These are phyloP conservation scores for Leptinotarsa juncta DNA, from an alignment of 2,888 invertebrate genomes.

Conservation along the genomic window DNA sequence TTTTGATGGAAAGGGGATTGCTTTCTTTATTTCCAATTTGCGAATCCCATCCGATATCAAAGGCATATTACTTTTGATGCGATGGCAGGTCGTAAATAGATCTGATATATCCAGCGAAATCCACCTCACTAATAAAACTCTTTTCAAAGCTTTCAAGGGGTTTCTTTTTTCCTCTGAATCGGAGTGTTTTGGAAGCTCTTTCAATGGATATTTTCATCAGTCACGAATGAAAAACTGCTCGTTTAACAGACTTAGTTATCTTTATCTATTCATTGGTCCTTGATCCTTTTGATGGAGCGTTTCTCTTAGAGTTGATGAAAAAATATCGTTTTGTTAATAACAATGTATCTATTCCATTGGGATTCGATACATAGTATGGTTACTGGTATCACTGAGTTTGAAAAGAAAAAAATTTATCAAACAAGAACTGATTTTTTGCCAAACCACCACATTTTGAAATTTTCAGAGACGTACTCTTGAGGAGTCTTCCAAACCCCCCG, in stretches of 20 bases:
- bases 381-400: too few relatives aligned
- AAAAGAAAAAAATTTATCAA: too few relatives aligned
- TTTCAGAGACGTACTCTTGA: too few relatives aligned
- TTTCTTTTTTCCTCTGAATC: slow-evolving; percentile 2
- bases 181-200: slow-evolving; percentile 11
- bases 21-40: slow-evolving; percentile 2
- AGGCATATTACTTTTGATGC: neutral
- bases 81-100: slow-evolving; percentile 16
- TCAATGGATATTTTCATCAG: slow-evolving; percentile 9
- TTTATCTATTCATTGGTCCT: neutral
- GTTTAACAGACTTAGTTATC: slow-evolving; percentile 4
- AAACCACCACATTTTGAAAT: too few relatives aligned
- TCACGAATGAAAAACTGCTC: slow-evolving; percentile 9
- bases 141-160: neutral
- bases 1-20: neutral
- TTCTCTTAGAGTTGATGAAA: neutral
- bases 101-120: slow-evolving; percentile 2
- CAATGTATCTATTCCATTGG: too few relatives aligned
- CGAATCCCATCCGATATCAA: slow-evolving; percentile 4
- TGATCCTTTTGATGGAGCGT: neutral
- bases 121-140: slow-evolving; percentile 18
- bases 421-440: too few relatives aligned
- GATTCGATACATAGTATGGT: too few relatives aligned
- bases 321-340: neutral
- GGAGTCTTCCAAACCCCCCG: too few relatives aligned